Conservation (phyloP, 2,113 vertebrate genomes). For the Baryphthengus martii region DNA sequence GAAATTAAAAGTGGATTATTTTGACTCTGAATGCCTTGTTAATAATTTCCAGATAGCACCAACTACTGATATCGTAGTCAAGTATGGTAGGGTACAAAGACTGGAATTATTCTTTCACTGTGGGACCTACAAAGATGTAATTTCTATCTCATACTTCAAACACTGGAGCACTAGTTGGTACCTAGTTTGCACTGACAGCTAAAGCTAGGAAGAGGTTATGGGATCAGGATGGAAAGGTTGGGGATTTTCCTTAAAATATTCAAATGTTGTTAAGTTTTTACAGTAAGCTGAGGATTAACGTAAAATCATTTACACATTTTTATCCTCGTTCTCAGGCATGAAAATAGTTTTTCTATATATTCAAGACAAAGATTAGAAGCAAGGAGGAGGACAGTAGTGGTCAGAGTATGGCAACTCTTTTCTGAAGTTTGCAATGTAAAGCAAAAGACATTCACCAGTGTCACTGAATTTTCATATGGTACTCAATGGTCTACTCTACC, state of each 20-base stretch:
- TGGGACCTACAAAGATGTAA: not conserved
- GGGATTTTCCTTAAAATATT: not conserved
- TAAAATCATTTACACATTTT: not conserved
- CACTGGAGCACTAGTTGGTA: not conserved
- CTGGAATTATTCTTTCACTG: not conserved
- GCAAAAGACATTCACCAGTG: not conserved
- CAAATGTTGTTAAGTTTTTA: not conserved
- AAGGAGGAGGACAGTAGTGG: not conserved
- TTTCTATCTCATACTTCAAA: not conserved
- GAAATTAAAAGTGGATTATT: not conserved
- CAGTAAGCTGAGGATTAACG: not conserved
- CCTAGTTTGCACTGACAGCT: not conserved
- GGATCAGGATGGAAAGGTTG: not conserved
- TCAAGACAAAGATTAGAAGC: not conserved
- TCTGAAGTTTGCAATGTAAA: too few species aligned
- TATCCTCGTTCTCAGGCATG: not conserved
- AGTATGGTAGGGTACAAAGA: not conserved
- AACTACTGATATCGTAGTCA: not conserved
- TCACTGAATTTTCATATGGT: not conserved
- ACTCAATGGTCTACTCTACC: not conserved
- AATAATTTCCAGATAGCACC: not conserved
- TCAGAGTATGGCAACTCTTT: too few species aligned
- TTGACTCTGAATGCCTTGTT: not conserved
- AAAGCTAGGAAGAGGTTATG: not conserved
- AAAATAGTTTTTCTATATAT: not conserved